Base-by-base conservation (phyloP, 23 tunicate genomes). In the Ciona savignyi region DNA sequence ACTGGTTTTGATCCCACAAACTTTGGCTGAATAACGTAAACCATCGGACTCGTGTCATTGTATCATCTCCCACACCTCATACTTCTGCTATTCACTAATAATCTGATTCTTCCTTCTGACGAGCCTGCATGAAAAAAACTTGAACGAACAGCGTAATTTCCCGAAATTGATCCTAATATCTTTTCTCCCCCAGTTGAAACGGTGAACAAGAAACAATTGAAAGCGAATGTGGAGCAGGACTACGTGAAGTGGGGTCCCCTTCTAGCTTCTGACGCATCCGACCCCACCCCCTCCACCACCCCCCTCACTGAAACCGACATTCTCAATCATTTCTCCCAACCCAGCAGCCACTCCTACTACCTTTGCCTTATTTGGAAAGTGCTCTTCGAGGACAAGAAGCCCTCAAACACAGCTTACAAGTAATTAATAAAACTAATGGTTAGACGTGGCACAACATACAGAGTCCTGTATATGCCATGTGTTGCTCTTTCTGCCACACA, bases 331-430 rank as follows among this genome's bases (percentile, higher is more conserved):
- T 93, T 93, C 65, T 34, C 73, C 1, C 30, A 20, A 25, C 28
- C 86, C 15, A 30, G 30, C 28, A 60, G 76, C 1, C 79, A 85
- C 0, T 68, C 85, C 2, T 73, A 62, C 28, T 86, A 80, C 72
- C 74, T 93, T 11, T 86, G 98, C 69, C 35, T 93, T 23, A 23
- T 93, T 15, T 93, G 98, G 98, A 93, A 93, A 73, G 81, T 86
- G 9, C 51, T 93, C 35, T 75, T 68, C 19, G 86, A 82, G 32
- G 88, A 83, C n/a, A 81, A 77, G 30, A 71, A 28, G 3, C 87
- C 75, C 22, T 72, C 94, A 28, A 30, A 42, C 21, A 42, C 63
- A 1, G 74, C 83, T 6, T 78, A 86, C 80, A 91, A 76, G 93
- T 86, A 70, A 74, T 76, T 33, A n/a, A 9, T n/a, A n/a, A n/a